These are phyloP conservation scores for Pogonomyrmex californicus DNA, from an alignment of 1,140 invertebrate genomes.

Conservation along the genomic window DNA sequence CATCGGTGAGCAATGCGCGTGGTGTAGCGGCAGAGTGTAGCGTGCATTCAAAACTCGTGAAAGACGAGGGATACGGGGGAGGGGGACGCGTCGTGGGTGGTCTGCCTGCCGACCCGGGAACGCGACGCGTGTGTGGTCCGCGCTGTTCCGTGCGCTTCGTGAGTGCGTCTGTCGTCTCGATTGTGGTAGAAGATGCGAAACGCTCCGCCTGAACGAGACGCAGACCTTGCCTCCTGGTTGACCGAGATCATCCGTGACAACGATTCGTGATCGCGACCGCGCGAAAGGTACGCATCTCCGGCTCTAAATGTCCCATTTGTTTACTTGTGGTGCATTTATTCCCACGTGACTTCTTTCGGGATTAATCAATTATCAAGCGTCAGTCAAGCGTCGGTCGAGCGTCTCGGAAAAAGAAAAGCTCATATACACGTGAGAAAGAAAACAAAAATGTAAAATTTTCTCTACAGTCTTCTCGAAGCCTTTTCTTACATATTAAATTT, in stretches of 20 bases:
- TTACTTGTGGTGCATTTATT: constrained; percentile 29
- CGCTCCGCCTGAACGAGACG: constrained; percentile 70
- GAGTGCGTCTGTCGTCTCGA: constrained; percentile 66
- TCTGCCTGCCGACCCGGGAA: constrained; percentile 61
- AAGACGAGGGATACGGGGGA: constrained; percentile 50
- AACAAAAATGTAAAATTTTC: neutral
- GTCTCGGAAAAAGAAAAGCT: neutral
- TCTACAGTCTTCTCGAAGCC: neutral
- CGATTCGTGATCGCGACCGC: constrained; percentile 15
- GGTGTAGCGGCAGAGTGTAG: constrained; percentile 8
- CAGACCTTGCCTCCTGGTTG: constrained; percentile 60
- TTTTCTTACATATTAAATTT: neutral
- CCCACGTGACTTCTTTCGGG: constrained; percentile 68
- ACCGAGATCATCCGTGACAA: neutral
- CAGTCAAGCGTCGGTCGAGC: neutral
- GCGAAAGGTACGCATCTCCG: constrained; percentile 60
- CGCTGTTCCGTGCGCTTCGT: constrained; percentile 67
- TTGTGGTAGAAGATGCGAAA: constrained; percentile 74
- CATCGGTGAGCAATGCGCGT: constrained; percentile 56
- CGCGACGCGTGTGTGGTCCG: constrained; percentile 78
- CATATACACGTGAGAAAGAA: neutral
- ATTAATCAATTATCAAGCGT: constrained; percentile 1
- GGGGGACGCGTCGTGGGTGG: constrained; percentile 78
- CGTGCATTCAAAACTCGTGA: constrained; percentile 70
- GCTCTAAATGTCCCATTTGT: constrained; percentile 39